Evolutionary conservation across 2,113 vertebrate genomes (phyloP).

Genomic region (Osmerus eperlanus): DNA sequence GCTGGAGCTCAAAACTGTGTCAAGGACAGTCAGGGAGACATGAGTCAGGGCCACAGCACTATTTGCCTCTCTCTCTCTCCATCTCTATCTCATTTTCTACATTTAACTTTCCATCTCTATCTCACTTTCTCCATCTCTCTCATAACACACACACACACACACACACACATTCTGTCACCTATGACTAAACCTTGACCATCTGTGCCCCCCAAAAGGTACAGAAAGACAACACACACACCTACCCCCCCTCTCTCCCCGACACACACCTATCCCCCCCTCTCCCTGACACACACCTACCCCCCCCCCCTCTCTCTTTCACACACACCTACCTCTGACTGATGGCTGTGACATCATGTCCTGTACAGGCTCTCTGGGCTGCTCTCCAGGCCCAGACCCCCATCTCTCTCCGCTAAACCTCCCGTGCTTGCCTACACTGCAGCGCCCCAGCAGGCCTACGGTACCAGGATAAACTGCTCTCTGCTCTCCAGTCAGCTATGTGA

Average conservation of each 20-base stretch:
- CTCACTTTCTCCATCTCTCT: no score
- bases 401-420: conserved; percentile 1
- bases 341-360: not conserved
- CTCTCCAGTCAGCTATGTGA: conserved; percentile 42
- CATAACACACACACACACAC: no score
- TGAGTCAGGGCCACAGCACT: conserved; percentile 34
- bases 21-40: conserved; percentile 51
- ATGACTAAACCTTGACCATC: no score
- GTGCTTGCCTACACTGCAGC: conserved; percentile 32
- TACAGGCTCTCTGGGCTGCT: conserved; percentile 7
- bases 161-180: no score
- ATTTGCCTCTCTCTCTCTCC: not conserved
- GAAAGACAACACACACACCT: no score
- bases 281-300: conserved; percentile 2
- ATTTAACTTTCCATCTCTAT: no score
- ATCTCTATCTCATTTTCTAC: no score
- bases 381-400: not conserved
- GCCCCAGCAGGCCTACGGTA: conserved; percentile 28
- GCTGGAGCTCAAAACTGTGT: conserved; percentile 49
- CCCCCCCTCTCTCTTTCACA: not conserved
- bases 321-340: not conserved
- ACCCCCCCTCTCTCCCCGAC: conserved; percentile 9
- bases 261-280: not conserved
- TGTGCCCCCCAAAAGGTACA: no score
- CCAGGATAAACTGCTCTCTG: conserved; percentile 41